Evolutionary conservation across 2,797 vertebrate genomes (phyloP), one percentile per base, ranked within the genome.

Genomic region (Ispidina picta): DNA sequence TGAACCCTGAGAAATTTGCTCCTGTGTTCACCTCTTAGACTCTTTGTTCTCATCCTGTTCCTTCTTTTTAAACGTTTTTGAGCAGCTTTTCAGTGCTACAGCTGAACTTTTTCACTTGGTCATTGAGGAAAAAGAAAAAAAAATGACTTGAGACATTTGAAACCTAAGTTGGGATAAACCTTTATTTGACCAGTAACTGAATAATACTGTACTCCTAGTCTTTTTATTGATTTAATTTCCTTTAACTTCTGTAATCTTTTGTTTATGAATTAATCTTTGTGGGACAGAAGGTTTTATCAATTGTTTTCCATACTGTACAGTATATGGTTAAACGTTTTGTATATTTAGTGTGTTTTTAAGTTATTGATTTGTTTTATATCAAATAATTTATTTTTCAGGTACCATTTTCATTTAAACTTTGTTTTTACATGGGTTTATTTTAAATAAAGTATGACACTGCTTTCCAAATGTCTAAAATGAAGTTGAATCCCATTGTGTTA

Each of bases 371-470:
- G 97, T 97, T 97, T 98, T 98, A 96, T 98, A 98, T 98, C 96
- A 97, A 98, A 98, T 97, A 97, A 98, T 98, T 98, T 98, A 98
- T 98, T 98, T 97, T 97, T 98, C 97, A 98, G 97, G 97, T 97
- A 96, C 97, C 97, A 96, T 98, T 98, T 98, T 97, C 97, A 98
- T 98, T 98, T 97, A 98, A 97, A 98, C 96, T 98, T 98, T 98
- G 98, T 98, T 98, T 98, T 98, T 98, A 98, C 98, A 97, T 98
- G 97, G 97, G 98, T 98, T 98, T 98, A 98, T 98, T 98, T 98
- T 98, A 98, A 99, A 98, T 98, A 98, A 98, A 98, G 97, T 97
- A 96, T 97, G 97, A 97, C 96, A 97, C 97, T 98, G 97, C 97
- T 97, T 97, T 98, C 98, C 96, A 98, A 97, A 98, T 96, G 97